Conservation (phyloP, 2,888 invertebrate genomes). For the Ophion ellenae region DNA sequence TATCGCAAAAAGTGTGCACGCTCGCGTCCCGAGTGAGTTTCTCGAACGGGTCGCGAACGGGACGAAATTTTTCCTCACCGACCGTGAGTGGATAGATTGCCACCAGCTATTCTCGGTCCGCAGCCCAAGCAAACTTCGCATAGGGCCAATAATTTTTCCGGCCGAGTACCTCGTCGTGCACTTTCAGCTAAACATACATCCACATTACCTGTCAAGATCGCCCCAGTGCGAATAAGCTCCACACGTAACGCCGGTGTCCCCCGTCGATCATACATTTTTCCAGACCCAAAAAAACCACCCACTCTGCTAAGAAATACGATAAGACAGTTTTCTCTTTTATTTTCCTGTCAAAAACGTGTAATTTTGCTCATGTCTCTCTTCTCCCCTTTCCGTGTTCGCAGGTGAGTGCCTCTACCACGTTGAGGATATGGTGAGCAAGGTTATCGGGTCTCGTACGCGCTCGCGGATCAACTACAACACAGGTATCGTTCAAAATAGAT, state of each 20-base stretch:
- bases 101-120: neutral
- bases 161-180: constrained; percentile 10
- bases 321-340: neutral
- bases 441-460: constrained; percentile 62
- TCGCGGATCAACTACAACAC: constrained; percentile 68
- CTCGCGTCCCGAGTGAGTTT: constrained; percentile 44
- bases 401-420: constrained; percentile 75
- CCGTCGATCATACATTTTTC: constrained; percentile 32
- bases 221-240: constrained; percentile 2
- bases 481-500: constrained; percentile 69
- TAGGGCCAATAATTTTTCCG: constrained; percentile 41
- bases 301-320: neutral
- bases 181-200: constrained; percentile 38
- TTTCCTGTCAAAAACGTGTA: neutral
- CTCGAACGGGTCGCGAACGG: constrained; percentile 14
- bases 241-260: neutral
- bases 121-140: constrained; percentile 17
- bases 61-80: constrained; percentile 18
- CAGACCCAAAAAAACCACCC: neutral
- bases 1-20: constrained; percentile 53
- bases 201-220: constrained; percentile 40
- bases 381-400: constrained; percentile 62
- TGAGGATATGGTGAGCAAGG: constrained; percentile 67
- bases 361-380: constrained; percentile 21
- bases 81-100: constrained; percentile 11